phyloP scores from a whole-genome alignment of 2,113 vertebrate species.

The Equus quagga region DNA sequence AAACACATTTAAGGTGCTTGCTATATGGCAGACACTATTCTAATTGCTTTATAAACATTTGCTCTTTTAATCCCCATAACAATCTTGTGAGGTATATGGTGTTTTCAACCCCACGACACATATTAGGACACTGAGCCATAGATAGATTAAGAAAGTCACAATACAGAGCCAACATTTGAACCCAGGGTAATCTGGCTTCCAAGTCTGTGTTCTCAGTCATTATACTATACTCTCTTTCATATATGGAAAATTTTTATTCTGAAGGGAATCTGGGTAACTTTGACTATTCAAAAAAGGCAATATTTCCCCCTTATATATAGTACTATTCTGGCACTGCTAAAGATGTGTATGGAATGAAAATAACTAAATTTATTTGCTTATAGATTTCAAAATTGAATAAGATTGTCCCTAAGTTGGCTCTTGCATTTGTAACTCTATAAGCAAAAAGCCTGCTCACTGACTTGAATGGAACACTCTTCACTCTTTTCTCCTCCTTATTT shows the following conservation, averaged over 20 bases:
- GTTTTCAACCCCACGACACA: neutral
- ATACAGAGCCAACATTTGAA: neutral
- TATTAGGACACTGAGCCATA: neutral
- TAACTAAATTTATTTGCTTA: conserved; percentile 31
- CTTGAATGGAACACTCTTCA: neutral
- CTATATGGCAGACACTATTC: neutral
- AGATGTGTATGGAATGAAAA: conserved; percentile 12
- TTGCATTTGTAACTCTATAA: conserved; percentile 11
- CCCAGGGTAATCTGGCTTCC: neutral
- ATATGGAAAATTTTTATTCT: neutral
- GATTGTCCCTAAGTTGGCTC: neutral
- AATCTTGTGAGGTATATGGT: neutral
- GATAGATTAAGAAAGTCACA: neutral
- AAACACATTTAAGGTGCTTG: neutral
- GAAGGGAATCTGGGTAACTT: neutral
- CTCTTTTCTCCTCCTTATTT: neutral
- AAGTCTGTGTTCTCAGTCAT: neutral
- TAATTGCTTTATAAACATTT: conserved; percentile 34
- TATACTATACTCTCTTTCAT: neutral
- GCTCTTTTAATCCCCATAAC: neutral
- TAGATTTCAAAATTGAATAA: conserved; percentile 3
- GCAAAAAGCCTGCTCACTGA: neutral
- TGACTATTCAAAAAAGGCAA: neutral
- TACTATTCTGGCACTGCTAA: neutral
- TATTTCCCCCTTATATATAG: neutral